Conservation (phyloP, 2,888 invertebrate species). For the Drosophila ochracea region DNA sequence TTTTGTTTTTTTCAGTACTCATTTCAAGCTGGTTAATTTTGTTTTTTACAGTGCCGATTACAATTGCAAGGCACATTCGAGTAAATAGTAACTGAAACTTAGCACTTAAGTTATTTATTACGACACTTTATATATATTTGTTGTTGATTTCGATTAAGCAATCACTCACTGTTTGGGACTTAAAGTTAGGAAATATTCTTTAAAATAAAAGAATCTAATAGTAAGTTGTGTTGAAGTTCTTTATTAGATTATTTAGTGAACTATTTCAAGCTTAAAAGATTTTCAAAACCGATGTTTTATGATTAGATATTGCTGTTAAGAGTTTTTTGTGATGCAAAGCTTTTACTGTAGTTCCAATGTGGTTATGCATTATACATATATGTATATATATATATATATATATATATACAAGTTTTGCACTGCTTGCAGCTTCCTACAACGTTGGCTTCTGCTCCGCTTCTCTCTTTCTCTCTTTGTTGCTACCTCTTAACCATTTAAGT, state of each 20-base stretch:
- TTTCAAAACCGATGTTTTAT: neutral
- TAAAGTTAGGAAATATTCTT: neutral
- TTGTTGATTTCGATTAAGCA: neutral
- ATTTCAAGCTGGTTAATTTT: neutral
- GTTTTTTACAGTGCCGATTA: neutral
- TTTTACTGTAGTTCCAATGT: neutral
- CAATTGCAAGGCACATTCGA: neutral
- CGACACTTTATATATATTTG: neutral
- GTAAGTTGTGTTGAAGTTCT: neutral
- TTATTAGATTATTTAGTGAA: neutral
- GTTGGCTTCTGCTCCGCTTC: neutral
- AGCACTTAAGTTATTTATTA: neutral
- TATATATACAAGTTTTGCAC: neutral
- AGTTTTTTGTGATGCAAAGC: neutral
- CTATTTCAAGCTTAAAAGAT: neutral
- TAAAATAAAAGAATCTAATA: neutral
- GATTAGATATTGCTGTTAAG: neutral
- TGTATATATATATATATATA: no score
- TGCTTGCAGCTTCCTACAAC: neutral
- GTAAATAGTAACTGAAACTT: neutral
- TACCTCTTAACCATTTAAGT: neutral
- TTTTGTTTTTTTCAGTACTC: neutral
- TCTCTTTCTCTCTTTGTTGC: neutral
- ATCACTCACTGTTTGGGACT: neutral
- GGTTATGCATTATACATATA: no score